Evolutionary conservation across 1,140 invertebrate genomes (phyloP).

Genomic region (Drosophila virilis): DNA sequence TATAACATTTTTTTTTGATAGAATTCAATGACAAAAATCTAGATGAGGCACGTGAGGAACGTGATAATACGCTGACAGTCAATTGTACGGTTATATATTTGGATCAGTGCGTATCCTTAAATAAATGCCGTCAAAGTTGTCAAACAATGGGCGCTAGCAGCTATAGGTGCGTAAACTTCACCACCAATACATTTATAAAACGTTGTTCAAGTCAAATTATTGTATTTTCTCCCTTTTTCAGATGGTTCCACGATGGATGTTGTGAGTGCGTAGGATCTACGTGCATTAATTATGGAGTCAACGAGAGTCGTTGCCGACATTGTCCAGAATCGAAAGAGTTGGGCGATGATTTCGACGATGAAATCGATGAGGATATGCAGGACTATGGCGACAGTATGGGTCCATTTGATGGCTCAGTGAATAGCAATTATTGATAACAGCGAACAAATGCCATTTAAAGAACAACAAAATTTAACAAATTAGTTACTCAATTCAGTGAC

Average conservation of each 20-base stretch:
- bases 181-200: neutral
- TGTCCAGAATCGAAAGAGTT: conserved; percentile 78
- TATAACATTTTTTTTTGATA: neutral
- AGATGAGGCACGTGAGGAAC: conserved; percentile 80
- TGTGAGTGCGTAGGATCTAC: conserved; percentile 96
- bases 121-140: conserved; percentile 87
- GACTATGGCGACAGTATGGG: conserved; percentile 80
- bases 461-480: conserved; percentile 70
- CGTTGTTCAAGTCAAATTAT: neutral
- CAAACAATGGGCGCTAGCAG: conserved; percentile 80
- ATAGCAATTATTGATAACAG: conserved; percentile 74
- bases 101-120: conserved; percentile 94
- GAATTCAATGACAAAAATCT: conserved; percentile 75
- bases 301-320: conserved; percentile 87
- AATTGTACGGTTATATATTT: conserved; percentile 98
- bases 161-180: conserved; percentile 57
- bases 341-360: conserved; percentile 67
- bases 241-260: conserved; percentile 98
- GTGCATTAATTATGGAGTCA: conserved; percentile 96
- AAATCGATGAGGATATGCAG: conserved; percentile 77
- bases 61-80: conserved; percentile 87
- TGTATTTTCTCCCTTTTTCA: conserved; percentile 60
- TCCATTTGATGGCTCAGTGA: conserved; percentile 78
- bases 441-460: conserved; percentile 61
- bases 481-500: conserved; percentile 80